A percentile compares a stretch with the other conserved stretches of the same genome.
Evolutionary conservation across 2,797 vertebrate genomes (phyloP).

Genomic region (Fistularia commersonii): DNA sequence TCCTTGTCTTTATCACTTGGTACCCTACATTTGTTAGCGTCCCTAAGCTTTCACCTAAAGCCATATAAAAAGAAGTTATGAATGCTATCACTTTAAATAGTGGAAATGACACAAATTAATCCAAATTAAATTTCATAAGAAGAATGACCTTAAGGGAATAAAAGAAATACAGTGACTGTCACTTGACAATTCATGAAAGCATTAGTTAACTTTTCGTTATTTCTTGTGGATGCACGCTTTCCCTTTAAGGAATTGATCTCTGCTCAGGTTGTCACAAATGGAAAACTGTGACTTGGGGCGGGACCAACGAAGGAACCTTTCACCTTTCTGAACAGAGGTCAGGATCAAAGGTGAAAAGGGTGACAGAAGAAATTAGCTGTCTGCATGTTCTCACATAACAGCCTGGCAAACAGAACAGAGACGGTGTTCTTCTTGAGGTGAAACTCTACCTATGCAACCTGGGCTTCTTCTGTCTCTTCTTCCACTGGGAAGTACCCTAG

Average conservation of each 20-base stretch:
- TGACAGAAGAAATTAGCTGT: conserved; percentile 56
- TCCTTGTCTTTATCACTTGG: too few species aligned
- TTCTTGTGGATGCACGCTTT: conserved; percentile 13
- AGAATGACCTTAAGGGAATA: conserved; percentile 6
- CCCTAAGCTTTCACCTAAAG: too few species aligned
- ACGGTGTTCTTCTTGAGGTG: conserved; percentile 33
- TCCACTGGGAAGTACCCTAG: conserved; percentile 26
- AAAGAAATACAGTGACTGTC: conserved; percentile 13
- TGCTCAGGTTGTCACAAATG: conserved; percentile 40
- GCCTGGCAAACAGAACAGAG: conserved; percentile 25
- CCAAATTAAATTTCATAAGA: too few species aligned
- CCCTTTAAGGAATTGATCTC: conserved; percentile 32
- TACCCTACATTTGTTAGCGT: too few species aligned
- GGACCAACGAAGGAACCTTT: conserved; percentile 40
- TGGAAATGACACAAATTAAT: too few species aligned
- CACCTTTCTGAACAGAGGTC: conserved; percentile 45
- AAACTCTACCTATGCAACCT: conserved; percentile 51
- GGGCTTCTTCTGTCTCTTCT: conserved; percentile 28
- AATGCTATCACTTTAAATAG: too few species aligned
- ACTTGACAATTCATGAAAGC: conserved; percentile 20
- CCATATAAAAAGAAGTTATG: too few species aligned
- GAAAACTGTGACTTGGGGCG: conserved; percentile 37
- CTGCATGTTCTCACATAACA: conserved; percentile 54
- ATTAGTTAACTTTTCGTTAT: conserved; percentile 10
- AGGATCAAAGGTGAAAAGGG: conserved; percentile 58